Conservation (phyloP, 2,797 vertebrate species). For the Megalops cyprinoides region DNA sequence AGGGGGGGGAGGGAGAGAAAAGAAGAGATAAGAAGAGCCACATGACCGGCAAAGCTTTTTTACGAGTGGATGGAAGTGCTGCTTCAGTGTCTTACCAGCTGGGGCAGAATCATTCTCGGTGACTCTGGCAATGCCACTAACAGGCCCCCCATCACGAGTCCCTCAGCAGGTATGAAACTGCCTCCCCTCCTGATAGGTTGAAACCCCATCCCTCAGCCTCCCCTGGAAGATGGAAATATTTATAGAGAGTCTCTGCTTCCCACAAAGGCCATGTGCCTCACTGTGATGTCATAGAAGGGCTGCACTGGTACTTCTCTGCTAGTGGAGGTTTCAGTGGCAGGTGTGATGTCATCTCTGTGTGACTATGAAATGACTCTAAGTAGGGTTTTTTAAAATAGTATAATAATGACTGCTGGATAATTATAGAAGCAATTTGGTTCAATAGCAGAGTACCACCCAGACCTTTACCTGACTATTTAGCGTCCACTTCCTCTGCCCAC, state of each 20-base stretch:
- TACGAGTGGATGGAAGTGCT: constrained; percentile 13
- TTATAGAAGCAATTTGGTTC: too few relatives aligned
- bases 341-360: background rate
- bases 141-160: constrained; percentile 28
- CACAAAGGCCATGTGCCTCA: background rate
- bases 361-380: background rate
- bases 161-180: constrained; percentile 23
- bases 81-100: constrained; percentile 7
- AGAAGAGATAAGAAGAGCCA: constrained; percentile 18
- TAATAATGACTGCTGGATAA: too few relatives aligned
- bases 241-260: background rate
- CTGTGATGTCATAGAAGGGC: constrained; percentile 19
- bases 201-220: background rate
- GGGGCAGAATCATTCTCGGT: constrained; percentile 13
- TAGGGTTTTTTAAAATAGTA: too few relatives aligned
- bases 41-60: constrained; percentile 36
- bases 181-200: background rate
- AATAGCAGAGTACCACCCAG: too few relatives aligned
- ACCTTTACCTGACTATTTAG: too few relatives aligned
- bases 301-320: background rate
- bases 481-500: too few relatives aligned
- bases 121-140: constrained; percentile 3
- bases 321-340: background rate
- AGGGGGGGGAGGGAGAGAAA: constrained; percentile 7
- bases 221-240: constrained; percentile 10